These are phyloP conservation scores for Loris lydekkerianus DNA, from an alignment of 2,797 vertebrate species.

Conservation along the genomic window DNA sequence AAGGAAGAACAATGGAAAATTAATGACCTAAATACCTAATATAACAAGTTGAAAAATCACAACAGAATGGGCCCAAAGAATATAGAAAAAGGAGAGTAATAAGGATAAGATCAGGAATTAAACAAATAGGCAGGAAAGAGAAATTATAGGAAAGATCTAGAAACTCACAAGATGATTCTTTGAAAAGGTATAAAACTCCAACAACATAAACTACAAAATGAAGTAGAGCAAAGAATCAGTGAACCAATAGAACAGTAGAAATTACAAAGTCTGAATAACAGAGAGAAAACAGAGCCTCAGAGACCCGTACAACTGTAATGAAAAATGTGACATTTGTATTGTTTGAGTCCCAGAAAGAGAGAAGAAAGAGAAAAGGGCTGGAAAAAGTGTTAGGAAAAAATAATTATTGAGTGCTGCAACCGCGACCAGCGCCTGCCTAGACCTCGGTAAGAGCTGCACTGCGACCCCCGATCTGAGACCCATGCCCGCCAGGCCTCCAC, in stretches of 20 bases:
- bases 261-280: neutral
- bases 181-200: neutral
- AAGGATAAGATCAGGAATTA: neutral
- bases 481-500: too few relatives aligned
- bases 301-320: neutral
- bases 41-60: too few relatives aligned
- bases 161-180: neutral
- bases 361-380: neutral
- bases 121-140: neutral
- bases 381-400: neutral
- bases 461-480: too few relatives aligned
- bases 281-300: neutral
- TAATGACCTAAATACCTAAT: neutral
- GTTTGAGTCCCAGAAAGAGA: neutral
- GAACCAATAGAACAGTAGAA: neutral
- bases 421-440: too few relatives aligned
- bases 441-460: too few relatives aligned
- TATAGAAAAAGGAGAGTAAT: neutral
- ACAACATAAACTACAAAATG: neutral
- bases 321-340: neutral
- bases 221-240: neutral
- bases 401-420: neutral
- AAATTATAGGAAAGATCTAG: neutral
- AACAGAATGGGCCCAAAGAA: neutral
- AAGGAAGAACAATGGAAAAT: constrained; percentile 9